Evolutionary conservation across 2,797 vertebrate species (phyloP).

Genomic region (Macrochelys suwanniensis): DNA sequence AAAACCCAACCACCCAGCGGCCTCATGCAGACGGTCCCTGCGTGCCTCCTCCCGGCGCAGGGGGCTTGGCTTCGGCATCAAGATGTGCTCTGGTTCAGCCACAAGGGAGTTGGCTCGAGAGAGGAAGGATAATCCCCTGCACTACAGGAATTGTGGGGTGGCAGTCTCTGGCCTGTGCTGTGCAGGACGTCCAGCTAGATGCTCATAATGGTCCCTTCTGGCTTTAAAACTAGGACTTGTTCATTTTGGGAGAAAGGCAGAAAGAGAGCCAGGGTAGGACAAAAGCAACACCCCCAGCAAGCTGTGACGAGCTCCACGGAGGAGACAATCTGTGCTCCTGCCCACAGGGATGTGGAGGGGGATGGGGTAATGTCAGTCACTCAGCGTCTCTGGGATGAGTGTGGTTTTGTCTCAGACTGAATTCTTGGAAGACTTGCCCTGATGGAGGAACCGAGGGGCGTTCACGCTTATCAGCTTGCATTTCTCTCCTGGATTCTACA

Average conservation of each 20-base stretch:
- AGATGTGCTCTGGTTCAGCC: not conserved
- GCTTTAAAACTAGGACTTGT: conserved; percentile 13
- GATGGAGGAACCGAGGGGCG: not conserved
- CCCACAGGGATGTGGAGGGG: not conserved
- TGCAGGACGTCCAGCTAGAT: not conserved
- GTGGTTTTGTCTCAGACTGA: not conserved
- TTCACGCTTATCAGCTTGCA: not conserved
- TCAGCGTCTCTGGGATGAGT: not conserved
- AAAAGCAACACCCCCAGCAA: not conserved
- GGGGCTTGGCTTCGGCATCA: not conserved
- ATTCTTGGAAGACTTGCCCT: not conserved
- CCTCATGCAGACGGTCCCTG: accelerated
- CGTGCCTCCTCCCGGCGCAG: not conserved
- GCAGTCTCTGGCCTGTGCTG: not conserved
- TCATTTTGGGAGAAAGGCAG: not conserved
- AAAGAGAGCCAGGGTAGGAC: conserved; percentile 15
- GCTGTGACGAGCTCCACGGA: not conserved
- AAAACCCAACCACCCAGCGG: too few species aligned
- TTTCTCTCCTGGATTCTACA: not conserved
- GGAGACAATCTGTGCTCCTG: not conserved
- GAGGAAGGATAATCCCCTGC: too few species aligned
- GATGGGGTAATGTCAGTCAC: not conserved
- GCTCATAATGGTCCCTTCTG: not conserved
- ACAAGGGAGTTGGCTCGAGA: too few species aligned
- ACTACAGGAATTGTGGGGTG: not conserved